Evolutionary conservation across 2,888 invertebrate genomes (phyloP).

Genomic region (Agrotis ipsilon): DNA sequence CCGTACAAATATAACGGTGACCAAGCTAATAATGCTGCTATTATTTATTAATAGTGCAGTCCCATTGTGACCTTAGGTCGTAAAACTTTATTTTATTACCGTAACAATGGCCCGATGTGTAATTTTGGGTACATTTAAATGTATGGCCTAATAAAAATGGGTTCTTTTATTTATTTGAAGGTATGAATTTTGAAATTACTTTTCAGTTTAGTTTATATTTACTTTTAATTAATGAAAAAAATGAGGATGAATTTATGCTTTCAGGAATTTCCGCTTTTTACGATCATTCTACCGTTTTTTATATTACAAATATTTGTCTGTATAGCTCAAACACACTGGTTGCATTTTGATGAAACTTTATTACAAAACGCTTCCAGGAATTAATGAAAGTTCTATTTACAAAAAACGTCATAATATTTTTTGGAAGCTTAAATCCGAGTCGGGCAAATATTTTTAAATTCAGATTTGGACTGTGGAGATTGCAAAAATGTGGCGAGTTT

Average conservation of each 20-base stretch:
- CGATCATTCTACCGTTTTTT: neutral
- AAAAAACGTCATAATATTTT: slow-evolving; percentile 31
- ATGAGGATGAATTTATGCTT: no score
- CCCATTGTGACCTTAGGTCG: slow-evolving; percentile 65
- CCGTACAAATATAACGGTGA: slow-evolving; percentile 56
- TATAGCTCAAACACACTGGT: slow-evolving; percentile 38
- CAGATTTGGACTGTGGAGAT: slow-evolving; percentile 15
- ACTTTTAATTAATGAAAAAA: neutral
- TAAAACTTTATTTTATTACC: slow-evolving; percentile 70
- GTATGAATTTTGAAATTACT: slow-evolving; percentile 27
- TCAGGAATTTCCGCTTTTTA: neutral
- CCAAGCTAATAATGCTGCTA: slow-evolving; percentile 56
- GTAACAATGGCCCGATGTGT: slow-evolving; percentile 52
- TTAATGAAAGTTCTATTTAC: slow-evolving; percentile 49
- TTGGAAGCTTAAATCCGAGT: neutral
- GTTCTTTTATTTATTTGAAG: slow-evolving; percentile 21
- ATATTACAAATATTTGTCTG: slow-evolving; percentile 26
- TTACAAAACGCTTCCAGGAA: slow-evolving; percentile 11
- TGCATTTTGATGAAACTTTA: slow-evolving; percentile 52
- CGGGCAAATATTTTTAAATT: slow-evolving; percentile 22
- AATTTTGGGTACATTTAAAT: slow-evolving; percentile 58
- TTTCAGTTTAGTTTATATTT: neutral
- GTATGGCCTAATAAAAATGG: slow-evolving; percentile 48
- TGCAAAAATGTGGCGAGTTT: neutral
- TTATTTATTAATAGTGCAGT: slow-evolving; percentile 67